phyloP scores from a whole-genome alignment of 1,140 invertebrate genomes.

The Armadillidium nasatum region DNA sequence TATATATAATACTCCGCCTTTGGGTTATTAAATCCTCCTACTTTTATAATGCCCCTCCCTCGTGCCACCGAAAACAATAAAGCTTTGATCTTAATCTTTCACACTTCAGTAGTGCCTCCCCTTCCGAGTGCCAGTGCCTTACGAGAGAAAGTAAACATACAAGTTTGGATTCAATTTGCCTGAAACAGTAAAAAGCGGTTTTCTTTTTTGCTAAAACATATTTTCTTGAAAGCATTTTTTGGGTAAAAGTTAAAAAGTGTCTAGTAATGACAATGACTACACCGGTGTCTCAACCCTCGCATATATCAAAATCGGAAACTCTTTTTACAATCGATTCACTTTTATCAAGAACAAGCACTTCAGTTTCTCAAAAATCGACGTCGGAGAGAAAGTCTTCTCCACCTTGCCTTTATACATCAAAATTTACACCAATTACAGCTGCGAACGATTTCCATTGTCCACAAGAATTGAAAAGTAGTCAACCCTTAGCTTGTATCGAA shows the following conservation, averaged over 20 bases:
- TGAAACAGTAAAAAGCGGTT: background rate
- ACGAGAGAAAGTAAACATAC: background rate
- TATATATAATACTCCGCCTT: too few relatives aligned
- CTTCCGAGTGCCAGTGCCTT: background rate
- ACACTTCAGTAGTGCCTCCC: background rate
- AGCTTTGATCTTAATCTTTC: background rate
- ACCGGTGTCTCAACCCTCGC: background rate
- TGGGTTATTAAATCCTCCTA: background rate
- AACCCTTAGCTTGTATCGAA: background rate
- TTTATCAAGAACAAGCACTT: background rate
- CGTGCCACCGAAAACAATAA: background rate
- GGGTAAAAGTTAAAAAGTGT: too few relatives aligned
- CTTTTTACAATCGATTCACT: background rate
- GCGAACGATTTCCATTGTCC: background rate
- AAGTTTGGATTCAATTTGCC: background rate
- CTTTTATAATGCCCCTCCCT: background rate
- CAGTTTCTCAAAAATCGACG: background rate
- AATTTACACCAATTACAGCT: background rate
- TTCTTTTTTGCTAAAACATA: background rate
- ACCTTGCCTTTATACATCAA: background rate
- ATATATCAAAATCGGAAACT: background rate
- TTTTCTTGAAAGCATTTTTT: background rate
- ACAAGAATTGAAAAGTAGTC: background rate
- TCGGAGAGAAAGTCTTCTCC: background rate
- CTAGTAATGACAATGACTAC: background rate